Evolutionary conservation across 2,888 invertebrate species (phyloP).

Genomic region (Entomobrya multifasciata): DNA sequence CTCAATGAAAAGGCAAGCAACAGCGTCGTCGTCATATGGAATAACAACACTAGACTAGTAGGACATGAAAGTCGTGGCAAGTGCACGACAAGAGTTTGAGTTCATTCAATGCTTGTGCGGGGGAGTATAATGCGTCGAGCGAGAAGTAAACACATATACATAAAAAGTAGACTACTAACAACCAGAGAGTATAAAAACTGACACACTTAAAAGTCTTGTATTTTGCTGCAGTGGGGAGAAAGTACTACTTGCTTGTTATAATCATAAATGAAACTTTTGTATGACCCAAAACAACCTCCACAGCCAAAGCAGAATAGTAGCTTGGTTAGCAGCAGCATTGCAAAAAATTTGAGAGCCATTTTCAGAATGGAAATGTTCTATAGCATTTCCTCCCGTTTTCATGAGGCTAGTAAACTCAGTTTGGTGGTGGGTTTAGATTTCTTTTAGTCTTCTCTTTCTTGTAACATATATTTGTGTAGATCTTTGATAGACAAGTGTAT

Average conservation of each 20-base stretch:
- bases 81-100: conserved; percentile 14
- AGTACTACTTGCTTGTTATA: background rate
- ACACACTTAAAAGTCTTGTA: conserved; percentile 7
- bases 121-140: background rate
- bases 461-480: background rate
- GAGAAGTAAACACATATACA: background rate
- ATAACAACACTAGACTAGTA: conserved; percentile 10
- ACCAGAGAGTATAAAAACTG: background rate
- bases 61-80: background rate
- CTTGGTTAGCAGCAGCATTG: background rate
- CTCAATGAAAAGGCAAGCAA: conserved; percentile 50
- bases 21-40: conserved; percentile 22
- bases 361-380: conserved; percentile 61
- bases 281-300: background rate
- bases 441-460: background rate
- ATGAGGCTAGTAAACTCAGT: background rate
- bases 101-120: conserved; percentile 32
- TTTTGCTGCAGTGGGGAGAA: background rate
- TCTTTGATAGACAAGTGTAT: background rate
- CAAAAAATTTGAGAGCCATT: background rate
- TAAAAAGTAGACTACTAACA: background rate
- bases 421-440: background rate
- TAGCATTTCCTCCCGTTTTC: conserved; percentile 28
- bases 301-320: background rate
- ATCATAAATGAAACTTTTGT: background rate